A percentile compares a stretch with the other conserved stretches of the same genome.
These are phyloP conservation scores for Lycocerus yunnanus DNA, from an alignment of 2,888 invertebrate species.

Conservation along the genomic window DNA sequence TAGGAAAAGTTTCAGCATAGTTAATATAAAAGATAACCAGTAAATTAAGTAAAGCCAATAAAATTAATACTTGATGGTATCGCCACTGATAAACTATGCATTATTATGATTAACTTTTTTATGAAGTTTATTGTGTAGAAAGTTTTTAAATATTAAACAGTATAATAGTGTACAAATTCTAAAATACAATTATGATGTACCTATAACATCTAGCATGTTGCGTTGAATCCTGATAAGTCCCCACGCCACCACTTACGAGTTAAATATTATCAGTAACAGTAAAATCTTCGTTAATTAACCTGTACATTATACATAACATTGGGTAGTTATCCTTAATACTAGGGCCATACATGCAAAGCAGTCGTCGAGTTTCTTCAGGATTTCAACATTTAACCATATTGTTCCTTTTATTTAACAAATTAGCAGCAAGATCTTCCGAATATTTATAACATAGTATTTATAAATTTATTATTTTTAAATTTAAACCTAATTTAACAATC, in stretches of 20 bases:
- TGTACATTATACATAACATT: background rate
- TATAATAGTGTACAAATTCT: no score
- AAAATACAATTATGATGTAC: no score
- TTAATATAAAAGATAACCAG: no score
- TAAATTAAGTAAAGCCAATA: no score
- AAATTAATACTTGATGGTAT: no score
- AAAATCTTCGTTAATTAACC: background rate
- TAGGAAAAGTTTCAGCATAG: no score
- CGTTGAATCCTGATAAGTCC: no score
- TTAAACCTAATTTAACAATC: background rate
- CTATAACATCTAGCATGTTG: background rate
- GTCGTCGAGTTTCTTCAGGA: background rate
- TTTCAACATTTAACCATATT: background rate
- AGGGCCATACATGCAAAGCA: background rate
- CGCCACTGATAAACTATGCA: no score
- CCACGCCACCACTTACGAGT: background rate
- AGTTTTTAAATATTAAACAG: no score
- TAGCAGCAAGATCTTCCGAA: background rate
- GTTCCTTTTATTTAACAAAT: no score
- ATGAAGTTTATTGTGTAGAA: no score
- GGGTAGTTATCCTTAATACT: background rate
- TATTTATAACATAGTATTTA: background rate
- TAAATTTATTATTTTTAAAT: background rate
- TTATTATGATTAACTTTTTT: no score
- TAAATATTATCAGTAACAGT: background rate